Percentiles rank a stretch among this genome's conserved stretches.
phyloP scores from a whole-genome alignment of 92 coral and sea anemone species.

The Diadumene lineata region DNA sequence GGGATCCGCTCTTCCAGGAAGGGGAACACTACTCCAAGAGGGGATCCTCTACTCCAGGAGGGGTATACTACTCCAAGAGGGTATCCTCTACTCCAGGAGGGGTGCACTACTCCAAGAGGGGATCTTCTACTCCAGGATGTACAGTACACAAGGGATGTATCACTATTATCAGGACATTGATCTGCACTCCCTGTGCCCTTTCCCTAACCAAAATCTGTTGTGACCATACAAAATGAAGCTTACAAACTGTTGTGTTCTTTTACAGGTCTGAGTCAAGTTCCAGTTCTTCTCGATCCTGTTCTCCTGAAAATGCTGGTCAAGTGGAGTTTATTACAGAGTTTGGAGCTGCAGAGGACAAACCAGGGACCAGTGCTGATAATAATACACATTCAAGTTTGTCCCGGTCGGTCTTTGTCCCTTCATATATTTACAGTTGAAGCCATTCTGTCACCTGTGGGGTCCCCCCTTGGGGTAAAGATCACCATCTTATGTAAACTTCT shows the following conservation, averaged over 20 bases:
- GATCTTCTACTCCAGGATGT: too few relatives aligned
- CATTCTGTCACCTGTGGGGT: conserved; percentile 33
- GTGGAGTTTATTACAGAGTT: conserved; percentile 77
- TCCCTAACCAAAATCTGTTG: too few relatives aligned
- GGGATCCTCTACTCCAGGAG: too few relatives aligned
- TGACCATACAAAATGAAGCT: too few relatives aligned
- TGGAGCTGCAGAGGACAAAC: conserved; percentile 48
- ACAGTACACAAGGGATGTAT: too few relatives aligned
- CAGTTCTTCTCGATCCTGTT: conserved; percentile 58
- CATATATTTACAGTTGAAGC: conserved; percentile 40
- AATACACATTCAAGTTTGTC: conserved; percentile 53
- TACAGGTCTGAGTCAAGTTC: conserved; percentile 49
- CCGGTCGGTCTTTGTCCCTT: conserved; percentile 76
- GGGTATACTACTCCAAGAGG: too few relatives aligned
- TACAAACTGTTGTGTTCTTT: neutral
- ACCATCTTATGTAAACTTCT: neutral
- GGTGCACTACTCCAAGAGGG: too few relatives aligned
- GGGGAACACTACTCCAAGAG: too few relatives aligned
- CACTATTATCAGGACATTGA: too few relatives aligned
- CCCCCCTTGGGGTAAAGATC: conserved; percentile 9
- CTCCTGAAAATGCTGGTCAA: conserved; percentile 65
- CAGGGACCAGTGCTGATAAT: conserved; percentile 47
- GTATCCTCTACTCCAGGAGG: too few relatives aligned
- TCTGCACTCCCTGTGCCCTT: too few relatives aligned
- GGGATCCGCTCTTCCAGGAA: too few relatives aligned